A percentile compares a stretch with the other conserved stretches of the same genome.
Conservation (phyloP, 2,113 vertebrate genomes). For the Puffinus mauretanicus region DNA sequence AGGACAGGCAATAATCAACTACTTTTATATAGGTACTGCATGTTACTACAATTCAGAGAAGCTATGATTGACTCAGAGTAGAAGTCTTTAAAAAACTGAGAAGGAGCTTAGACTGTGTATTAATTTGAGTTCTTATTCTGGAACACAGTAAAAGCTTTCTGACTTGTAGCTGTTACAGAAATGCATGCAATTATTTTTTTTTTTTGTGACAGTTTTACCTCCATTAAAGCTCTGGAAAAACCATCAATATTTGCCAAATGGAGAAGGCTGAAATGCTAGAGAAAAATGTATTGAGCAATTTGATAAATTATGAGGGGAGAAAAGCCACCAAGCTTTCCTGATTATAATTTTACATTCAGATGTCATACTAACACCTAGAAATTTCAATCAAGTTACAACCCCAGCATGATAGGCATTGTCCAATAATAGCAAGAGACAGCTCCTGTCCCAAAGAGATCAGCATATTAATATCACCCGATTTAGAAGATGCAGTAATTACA, state of each 20-base stretch:
- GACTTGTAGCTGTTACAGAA: neutral
- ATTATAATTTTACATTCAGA: neutral
- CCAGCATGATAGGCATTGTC: neutral
- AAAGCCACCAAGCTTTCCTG: neutral
- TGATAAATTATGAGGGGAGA: neutral
- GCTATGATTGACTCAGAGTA: neutral
- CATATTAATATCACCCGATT: neutral
- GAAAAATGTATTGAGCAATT: neutral
- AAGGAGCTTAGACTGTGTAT: neutral
- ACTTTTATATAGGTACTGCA: neutral
- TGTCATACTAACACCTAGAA: neutral
- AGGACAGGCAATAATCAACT: neutral
- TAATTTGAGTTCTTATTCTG: neutral
- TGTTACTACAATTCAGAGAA: neutral
- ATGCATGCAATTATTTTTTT: neutral
- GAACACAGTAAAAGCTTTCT: neutral
- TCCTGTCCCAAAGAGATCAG: neutral
- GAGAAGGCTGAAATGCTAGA: neutral
- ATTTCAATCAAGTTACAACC: neutral
- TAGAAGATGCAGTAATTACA: neutral
- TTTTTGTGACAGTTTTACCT: neutral
- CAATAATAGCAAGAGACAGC: neutral
- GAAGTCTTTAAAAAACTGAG: neutral
- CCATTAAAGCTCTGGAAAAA: neutral
- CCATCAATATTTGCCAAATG: neutral